Evolutionary conservation across 2,113 vertebrate species (phyloP).

Genomic region (Bagarius yarrelli): DNA sequence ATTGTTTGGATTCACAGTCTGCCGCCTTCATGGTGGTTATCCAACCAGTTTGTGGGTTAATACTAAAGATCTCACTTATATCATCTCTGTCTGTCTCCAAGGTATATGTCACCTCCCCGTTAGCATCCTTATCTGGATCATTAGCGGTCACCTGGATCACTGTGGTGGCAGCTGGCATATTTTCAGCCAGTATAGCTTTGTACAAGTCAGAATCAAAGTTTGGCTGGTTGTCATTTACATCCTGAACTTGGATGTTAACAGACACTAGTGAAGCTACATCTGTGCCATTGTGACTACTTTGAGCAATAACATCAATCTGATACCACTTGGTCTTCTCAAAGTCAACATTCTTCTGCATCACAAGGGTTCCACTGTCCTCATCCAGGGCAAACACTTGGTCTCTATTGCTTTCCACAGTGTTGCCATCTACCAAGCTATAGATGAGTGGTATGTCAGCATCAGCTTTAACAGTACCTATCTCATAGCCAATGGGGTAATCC

Average conservation of each 20-base stretch:
- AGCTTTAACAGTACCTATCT: slow-evolving; percentile 87
- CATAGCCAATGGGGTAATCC: slow-evolving; percentile 85
- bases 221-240: slow-evolving; percentile 93
- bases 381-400: slow-evolving; percentile 86
- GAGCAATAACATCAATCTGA: slow-evolving; percentile 89
- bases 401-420: slow-evolving; percentile 90
- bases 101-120: slow-evolving; percentile 88
- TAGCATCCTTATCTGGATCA: slow-evolving; percentile 87
- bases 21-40: slow-evolving; percentile 80
- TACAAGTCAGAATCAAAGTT: slow-evolving; percentile 92
- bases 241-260: slow-evolving; percentile 89
- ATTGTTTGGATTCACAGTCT: slow-evolving; percentile 81
- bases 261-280: slow-evolving; percentile 88
- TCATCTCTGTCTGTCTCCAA: slow-evolving; percentile 73
- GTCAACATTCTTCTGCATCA: slow-evolving; percentile 85
- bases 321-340: slow-evolving; percentile 95
- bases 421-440: slow-evolving; percentile 92
- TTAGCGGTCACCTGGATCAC: slow-evolving; percentile 96
- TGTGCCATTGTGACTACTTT: slow-evolving; percentile 83
- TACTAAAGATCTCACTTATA: slow-evolving; percentile 77
- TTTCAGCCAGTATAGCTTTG: slow-evolving; percentile 88
- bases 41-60: slow-evolving; percentile 89
- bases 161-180: slow-evolving; percentile 88
- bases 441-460: slow-evolving; percentile 85
- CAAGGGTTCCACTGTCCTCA: slow-evolving; percentile 80